Evolutionary conservation across 2,888 invertebrate species (phyloP).

Genomic region (Helleia helle): DNA sequence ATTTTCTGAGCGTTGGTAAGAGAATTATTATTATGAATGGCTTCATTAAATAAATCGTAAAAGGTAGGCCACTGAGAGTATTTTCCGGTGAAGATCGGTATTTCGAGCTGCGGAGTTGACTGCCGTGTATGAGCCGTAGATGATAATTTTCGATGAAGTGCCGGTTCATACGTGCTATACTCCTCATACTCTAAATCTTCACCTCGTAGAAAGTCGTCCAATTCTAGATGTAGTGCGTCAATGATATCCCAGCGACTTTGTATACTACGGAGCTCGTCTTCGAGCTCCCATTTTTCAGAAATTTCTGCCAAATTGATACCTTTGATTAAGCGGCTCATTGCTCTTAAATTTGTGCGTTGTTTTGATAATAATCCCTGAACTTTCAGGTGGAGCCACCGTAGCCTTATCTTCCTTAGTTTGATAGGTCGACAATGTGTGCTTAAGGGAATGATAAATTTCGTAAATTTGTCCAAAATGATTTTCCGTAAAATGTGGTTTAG

Average conservation of each 20-base stretch:
- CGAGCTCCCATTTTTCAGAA: background rate
- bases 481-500: background rate
- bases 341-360: background rate
- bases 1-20: conserved; percentile 15
- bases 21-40: conserved; percentile 16
- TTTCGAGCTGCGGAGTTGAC: conserved; percentile 14
- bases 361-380: conserved; percentile 1
- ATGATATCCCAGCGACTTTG: background rate
- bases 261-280: conserved; percentile 1
- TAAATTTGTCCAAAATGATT: too few relatives aligned
- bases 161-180: background rate
- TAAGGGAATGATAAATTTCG: background rate
- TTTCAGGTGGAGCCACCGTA: conserved; percentile 1
- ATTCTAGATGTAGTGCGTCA: background rate
- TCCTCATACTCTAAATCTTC: conserved; percentile 2
- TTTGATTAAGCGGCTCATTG: background rate
- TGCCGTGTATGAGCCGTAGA: conserved; percentile 7
- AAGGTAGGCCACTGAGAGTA: conserved; percentile 18
- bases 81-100: conserved; percentile 16
- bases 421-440: background rate
- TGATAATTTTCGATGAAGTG: conserved; percentile 8
- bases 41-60: conserved; percentile 19
- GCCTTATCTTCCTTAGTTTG: background rate
- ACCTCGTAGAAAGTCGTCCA: background rate
- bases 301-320: background rate